These are phyloP conservation scores for Phoronis australis DNA, from an alignment of 2,888 invertebrate species.

Conservation along the genomic window DNA sequence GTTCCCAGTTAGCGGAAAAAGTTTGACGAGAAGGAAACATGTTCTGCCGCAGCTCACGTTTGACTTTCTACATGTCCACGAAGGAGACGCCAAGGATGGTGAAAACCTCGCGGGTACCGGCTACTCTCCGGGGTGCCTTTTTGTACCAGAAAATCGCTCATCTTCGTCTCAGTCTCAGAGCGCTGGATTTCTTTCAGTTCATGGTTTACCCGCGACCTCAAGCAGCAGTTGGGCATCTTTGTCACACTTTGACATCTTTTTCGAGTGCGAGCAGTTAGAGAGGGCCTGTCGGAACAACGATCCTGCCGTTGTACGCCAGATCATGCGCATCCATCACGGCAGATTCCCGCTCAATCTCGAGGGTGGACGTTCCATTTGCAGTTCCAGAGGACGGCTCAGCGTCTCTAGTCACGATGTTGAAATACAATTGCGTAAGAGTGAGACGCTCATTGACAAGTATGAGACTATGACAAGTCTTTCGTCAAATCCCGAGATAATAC, in stretches of 20 bases:
- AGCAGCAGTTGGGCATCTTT: conserved; percentile 53
- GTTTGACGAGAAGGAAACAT: too few relatives aligned
- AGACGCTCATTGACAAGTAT: conserved; percentile 47
- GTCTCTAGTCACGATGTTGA: conserved; percentile 48
- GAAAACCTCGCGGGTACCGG: too few relatives aligned
- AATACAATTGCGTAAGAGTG: conserved; percentile 46
- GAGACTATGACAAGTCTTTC: conserved; percentile 39
- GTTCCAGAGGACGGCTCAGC: too few relatives aligned
- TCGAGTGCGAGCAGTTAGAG: conserved; percentile 57
- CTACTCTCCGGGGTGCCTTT: too few relatives aligned
- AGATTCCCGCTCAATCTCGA: conserved; percentile 34
- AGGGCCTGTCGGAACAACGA: conserved; percentile 57
- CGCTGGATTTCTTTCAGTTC: too few relatives aligned
- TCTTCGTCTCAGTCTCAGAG: too few relatives aligned
- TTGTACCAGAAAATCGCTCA: too few relatives aligned
- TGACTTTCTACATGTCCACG: too few relatives aligned
- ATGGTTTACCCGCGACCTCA: too few relatives aligned
- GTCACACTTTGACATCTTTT: conserved; percentile 54
- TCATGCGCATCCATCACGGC: conserved; percentile 57
- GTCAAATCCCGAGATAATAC: conserved; percentile 49
- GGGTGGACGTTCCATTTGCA: conserved; percentile 16
- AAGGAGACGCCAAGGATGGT: too few relatives aligned
- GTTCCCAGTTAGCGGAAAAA: too few relatives aligned
- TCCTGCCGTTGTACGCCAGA: conserved; percentile 54
- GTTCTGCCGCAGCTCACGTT: too few relatives aligned